Evolutionary conservation across 2,113 vertebrate species (phyloP), one percentile per base, ranked within the genome.

Genomic region (Aegypius monachus): DNA sequence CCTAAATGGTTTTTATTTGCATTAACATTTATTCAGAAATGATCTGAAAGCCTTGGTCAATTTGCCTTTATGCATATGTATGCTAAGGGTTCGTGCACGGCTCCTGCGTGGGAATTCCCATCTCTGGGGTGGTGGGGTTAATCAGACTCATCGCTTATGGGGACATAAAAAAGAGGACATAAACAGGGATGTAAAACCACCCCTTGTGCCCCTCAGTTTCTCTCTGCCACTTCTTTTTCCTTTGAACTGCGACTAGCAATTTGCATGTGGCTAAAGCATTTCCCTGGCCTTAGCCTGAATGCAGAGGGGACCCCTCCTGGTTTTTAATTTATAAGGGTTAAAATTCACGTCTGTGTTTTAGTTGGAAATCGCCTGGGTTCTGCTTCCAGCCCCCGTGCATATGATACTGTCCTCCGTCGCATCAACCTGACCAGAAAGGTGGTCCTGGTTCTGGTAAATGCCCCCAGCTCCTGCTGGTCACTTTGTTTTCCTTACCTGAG

Each of bases 1-100:
- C 88, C 92, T 86, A 93, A 94, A 97, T 84, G 68, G 19, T 92
- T 86, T 96, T 84, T 90, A 88, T 87, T 95, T 96, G 92, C 61
- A 58, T 81, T 81, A 73, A 62, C 16, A 14, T 93, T 86, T 45
- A n/a, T 27, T 55, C 80, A 52, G 75, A 88, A 95, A 48, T 5
- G 4, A 67, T 52, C 47, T 1, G 0, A 88, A 74, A 88, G 34
- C 50, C 62, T 79, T 3, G 0, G 10, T 32, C 45, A 13, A 45
- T 71, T 77, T 52, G 48, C 31, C 31, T 74, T 83, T 36, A 9
- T 2, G 0, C 23, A 1, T 40, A 9, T 12, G 9, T 13, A 7
- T 4, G 16, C 63, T 25, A 21, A 61, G 43, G 29, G 55, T 10
- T 62, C 1, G 5, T 19, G 48, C 34, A 11, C 0, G 0, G 62